These are phyloP conservation scores for Lathamus discolor DNA, from an alignment of 2,113 vertebrate genomes.

Conservation along the genomic window DNA sequence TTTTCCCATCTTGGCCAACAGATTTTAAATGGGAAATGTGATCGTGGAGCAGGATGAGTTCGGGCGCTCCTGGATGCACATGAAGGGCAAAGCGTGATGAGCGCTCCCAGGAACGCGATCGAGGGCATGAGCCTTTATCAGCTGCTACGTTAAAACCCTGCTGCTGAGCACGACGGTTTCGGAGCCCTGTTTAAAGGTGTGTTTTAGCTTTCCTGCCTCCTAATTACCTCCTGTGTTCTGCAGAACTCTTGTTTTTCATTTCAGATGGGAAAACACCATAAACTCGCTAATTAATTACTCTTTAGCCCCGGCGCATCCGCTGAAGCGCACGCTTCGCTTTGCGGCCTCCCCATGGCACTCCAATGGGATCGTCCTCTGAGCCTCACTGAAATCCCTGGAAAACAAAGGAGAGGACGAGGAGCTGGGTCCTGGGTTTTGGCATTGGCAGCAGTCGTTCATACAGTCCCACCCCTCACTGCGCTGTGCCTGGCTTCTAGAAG, in stretches of 20 bases:
- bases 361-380: fast-evolving
- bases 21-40: constrained; percentile 35
- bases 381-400: background rate
- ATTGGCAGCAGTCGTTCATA: background rate
- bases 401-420: background rate
- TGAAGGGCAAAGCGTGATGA: background rate
- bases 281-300: constrained; percentile 59
- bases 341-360: background rate
- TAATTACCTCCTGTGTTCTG: constrained; percentile 7
- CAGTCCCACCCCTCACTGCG: background rate
- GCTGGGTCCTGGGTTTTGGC: background rate
- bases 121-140: background rate
- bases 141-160: background rate
- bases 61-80: background rate
- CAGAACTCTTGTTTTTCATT: constrained; percentile 52
- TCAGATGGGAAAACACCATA: constrained; percentile 59
- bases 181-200: background rate
- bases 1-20: constrained; percentile 24
- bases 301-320: background rate
- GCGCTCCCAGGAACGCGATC: fast-evolving
- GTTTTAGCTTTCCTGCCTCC: background rate
- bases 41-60: background rate
- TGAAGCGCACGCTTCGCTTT: background rate
- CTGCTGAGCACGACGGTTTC: background rate
- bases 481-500: background rate